phyloP scores from a whole-genome alignment of 2,888 invertebrate genomes.

The Monopis laevigella region DNA sequence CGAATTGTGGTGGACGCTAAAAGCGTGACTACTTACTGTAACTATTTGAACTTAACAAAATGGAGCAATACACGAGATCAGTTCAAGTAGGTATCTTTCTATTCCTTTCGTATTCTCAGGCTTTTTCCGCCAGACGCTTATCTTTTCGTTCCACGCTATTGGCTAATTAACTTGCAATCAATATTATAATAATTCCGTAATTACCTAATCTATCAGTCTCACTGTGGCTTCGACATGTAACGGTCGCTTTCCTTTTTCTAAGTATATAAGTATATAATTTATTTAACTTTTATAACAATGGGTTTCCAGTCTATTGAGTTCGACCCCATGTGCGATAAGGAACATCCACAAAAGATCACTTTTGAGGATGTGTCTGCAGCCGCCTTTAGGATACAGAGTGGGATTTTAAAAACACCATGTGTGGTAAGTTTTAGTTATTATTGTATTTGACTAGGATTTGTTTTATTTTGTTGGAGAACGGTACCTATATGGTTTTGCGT shows the following conservation, averaged over 20 bases:
- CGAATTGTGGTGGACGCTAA: too few relatives aligned
- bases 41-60: too few relatives aligned
- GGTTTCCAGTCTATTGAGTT: constrained; percentile 54
- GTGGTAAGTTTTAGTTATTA: constrained; percentile 65
- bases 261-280: not conserved
- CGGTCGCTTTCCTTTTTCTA: not conserved
- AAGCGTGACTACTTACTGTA: too few relatives aligned
- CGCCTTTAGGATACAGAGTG: constrained; percentile 85
- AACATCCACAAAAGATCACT: constrained; percentile 73
- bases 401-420: constrained; percentile 87
- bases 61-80: too few relatives aligned
- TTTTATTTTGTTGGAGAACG: not conserved
- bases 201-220: not conserved
- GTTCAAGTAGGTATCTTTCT: too few relatives aligned
- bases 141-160: too few relatives aligned
- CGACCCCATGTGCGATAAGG: constrained; percentile 72
- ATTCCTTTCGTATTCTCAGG: too few relatives aligned
- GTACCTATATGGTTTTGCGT: too few relatives aligned
- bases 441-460: not conserved
- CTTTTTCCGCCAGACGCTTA: constrained; percentile 12
- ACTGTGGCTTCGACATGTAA: constrained; percentile 6
- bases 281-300: constrained; percentile 27
- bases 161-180: too few relatives aligned
- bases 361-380: constrained; percentile 92
- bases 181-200: not conserved